These are phyloP conservation scores for Tragopan temminckii DNA, from an alignment of 2,797 vertebrate species.

Conservation along the genomic window DNA sequence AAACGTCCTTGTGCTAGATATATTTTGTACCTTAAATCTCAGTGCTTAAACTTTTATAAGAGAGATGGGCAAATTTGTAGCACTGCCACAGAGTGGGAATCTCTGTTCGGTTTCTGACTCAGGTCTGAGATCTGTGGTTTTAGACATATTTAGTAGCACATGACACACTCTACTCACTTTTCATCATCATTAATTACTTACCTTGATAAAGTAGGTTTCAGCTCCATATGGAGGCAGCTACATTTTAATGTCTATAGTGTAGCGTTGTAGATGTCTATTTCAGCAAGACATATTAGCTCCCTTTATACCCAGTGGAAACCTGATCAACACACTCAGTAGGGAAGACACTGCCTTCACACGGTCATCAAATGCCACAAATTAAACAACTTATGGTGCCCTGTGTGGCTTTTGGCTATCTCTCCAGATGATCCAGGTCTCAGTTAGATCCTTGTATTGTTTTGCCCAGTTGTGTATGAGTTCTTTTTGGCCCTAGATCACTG, in stretches of 20 bases:
- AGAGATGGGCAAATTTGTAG: neutral
- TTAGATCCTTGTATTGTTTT: neutral
- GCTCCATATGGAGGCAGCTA: fast-evolving
- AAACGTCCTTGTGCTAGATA: neutral
- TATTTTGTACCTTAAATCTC: neutral
- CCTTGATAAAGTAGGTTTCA: neutral
- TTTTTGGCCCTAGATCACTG: neutral
- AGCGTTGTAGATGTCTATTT: neutral
- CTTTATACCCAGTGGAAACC: neutral
- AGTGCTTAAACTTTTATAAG: fast-evolving
- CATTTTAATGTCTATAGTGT: neutral
- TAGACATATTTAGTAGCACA: neutral
- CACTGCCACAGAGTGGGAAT: neutral
- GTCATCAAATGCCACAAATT: neutral
- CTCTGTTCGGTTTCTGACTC: neutral
- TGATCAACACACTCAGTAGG: neutral
- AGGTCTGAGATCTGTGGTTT: neutral
- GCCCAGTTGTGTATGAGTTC: fast-evolving
- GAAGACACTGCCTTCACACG: neutral
- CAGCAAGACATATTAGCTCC: neutral
- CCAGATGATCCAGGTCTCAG: neutral
- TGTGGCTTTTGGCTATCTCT: neutral
- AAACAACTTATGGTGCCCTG: neutral
- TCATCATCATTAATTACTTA: neutral
- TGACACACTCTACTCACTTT: fast-evolving